Percentiles rank a stretch among this genome's conserved stretches.
Conservation (phyloP, 1,140 invertebrate species). For the Conus ventricosus region DNA sequence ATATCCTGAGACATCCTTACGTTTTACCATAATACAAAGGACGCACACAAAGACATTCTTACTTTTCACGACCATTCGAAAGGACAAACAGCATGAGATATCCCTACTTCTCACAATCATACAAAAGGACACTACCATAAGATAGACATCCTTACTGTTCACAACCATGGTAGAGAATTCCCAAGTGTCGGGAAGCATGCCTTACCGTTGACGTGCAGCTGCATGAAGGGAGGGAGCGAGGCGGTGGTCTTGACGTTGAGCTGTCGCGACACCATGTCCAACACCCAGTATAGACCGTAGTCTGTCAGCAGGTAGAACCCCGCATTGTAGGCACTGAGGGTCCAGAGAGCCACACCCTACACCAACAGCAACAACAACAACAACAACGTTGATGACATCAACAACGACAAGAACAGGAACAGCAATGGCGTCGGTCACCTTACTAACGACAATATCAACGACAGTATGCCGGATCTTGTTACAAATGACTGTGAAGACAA, state of each 20-base stretch:
- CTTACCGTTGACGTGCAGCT: conserved; percentile 67
- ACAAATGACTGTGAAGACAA: too few species aligned
- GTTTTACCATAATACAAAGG: too few species aligned
- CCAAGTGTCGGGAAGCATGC: too few species aligned
- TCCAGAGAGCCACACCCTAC: conserved; percentile 79
- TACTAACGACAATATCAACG: background rate
- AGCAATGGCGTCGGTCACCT: background rate
- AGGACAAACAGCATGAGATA: too few species aligned
- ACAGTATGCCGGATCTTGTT: background rate
- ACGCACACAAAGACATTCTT: too few species aligned
- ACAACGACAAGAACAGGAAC: background rate
- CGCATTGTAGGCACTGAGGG: conserved; percentile 81
- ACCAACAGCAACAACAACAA: background rate
- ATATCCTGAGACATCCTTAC: too few species aligned
- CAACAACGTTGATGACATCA: background rate
- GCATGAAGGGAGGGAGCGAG: conserved; percentile 61
- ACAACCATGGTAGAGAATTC: background rate
- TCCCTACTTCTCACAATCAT: too few species aligned
- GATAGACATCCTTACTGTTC: too few species aligned
- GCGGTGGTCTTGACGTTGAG: conserved; percentile 77
- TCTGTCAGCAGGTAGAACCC: conserved; percentile 83
- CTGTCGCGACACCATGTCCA: conserved; percentile 81
- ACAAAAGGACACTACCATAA: too few species aligned
- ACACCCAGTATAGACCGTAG: conserved; percentile 85
- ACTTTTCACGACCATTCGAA: background rate